phyloP scores from a whole-genome alignment of 30 jellyfish, hydroid and myxozoan species.

The Hydra vulgaris region DNA sequence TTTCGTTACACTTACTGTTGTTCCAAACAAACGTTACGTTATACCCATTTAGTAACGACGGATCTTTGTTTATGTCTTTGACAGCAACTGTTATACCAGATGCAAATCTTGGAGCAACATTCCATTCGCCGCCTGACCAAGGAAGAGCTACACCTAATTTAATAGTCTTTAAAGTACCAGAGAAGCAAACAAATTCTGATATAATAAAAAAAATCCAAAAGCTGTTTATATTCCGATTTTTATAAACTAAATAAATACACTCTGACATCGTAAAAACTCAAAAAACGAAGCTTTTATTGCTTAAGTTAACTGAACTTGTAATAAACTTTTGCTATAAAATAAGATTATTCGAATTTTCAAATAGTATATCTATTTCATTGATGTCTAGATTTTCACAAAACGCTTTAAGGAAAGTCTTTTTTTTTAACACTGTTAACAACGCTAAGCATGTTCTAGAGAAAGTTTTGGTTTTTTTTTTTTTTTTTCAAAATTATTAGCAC shows the following conservation, averaged over 20 bases:
- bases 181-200: background rate
- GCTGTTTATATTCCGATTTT: background rate
- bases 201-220: too few relatives aligned
- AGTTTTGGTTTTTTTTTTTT: background rate
- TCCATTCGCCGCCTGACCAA: slow-evolving; percentile 79
- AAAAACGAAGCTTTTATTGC: background rate
- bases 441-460: background rate
- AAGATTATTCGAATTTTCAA: background rate
- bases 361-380: background rate
- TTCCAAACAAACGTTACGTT: slow-evolving; percentile 58
- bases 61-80: slow-evolving; percentile 44
- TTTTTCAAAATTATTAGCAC: background rate
- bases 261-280: background rate
- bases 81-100: slow-evolving; percentile 65
- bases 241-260: background rate
- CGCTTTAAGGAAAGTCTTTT: background rate
- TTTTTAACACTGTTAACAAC: background rate
- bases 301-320: background rate
- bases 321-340: background rate
- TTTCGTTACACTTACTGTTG: slow-evolving; percentile 67
- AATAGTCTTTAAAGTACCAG: background rate
- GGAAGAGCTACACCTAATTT: slow-evolving; percentile 68
- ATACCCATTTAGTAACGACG: slow-evolving; percentile 45
- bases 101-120: slow-evolving; percentile 74
- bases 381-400: background rate